Evolutionary conservation across 2,113 vertebrate genomes (phyloP), one percentile per base, ranked within the genome.

Genomic region (Hemiprocne comata): DNA sequence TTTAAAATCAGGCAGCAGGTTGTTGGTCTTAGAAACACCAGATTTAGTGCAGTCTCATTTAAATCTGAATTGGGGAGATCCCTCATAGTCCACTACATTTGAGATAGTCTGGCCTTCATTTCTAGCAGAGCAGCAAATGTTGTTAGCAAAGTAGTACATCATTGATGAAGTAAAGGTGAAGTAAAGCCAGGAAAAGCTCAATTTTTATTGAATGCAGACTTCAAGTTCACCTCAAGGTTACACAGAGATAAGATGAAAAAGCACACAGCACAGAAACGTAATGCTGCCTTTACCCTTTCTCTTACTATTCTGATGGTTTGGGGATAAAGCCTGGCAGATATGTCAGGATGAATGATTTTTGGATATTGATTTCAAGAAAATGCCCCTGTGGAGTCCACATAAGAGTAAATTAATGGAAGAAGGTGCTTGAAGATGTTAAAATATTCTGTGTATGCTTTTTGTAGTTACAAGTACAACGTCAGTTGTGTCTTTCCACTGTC

Each of bases 361-460:
- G 36, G 44, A 73, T 89, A 94, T 88, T 94, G 80, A 96, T 96
- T 96, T 96, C 79, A 76, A 83, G 74, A 76, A 95, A 95, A 31
- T 85, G 51, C 44, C 78, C 84, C 91, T 77, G 73, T 89, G 34
- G 40, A 72, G 17, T 69, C 50, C 5, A 4, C 53, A 87, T 15
- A 94, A 85, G 24, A 74, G 44, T 33, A 71, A 61, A 86, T 61
- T 61, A 81, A 78, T 60, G 31, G 55, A 62, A 40, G 34, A 80
- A 95, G 71, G 70, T 28, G 36, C 33, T 62, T 94, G 66, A 86
- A 66, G 57, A 79, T 33, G 42, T 79, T 91, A 86, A 93, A 94
- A 17, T 10, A 65, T 80, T 75, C 23, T 23, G 6, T 70, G 19
- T 33, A 36, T 54, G 48, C 5, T 83, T 88, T 94, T 40, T 51